Evolutionary conservation across 2,888 invertebrate species (phyloP), one percentile per base, ranked within the genome.

Genomic region (Napeogenes inachia): DNA sequence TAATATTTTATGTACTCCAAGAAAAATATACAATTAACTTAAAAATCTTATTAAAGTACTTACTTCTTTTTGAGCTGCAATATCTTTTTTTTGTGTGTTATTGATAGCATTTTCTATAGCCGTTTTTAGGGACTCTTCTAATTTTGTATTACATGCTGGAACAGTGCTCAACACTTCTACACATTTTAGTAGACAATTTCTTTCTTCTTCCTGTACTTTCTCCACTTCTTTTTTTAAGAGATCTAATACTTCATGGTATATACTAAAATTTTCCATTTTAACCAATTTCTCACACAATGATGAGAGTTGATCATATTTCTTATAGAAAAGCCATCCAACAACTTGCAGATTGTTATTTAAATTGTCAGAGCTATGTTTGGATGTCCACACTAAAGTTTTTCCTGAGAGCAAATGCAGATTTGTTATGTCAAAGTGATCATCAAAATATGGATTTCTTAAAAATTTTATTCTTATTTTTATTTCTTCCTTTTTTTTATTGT

Each of bases 351-450:
- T 93, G 65, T 85, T 81, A 65, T 91, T 92, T 5, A 94, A 69
- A 64, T 87, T 77, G 68, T 93, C 87, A 60, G 85, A 75, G 66
- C 84, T 75, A 63, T 78, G 74, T 71, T 91, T 87, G 3, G 93
- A 92, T 64, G 94, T 92, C 85, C 92, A 92, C 45, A 91, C 89
- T 57, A 98, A 84, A 2, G 97, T 96, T 89, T 98, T 98, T 0
- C 98, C 98, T 57, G 96, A 91, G 50, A 97, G 86, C 75, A 93
- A 92, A 35, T 91, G 81, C 5, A 94, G 92, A 70, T 96, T 94
- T 64, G 84, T 92, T 30, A 98, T 90, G 84, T 97, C 97, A 87
- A 97, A 97, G 82, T 98, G 98, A 76, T 96, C 95, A 87, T 98
- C 98, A 84, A 95, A 94, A 79, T 92, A 96, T 0, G 94, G 94